Percentiles rank a stretch among this genome's conserved stretches.
These are phyloP conservation scores for Gonioctena quinquepunctata DNA, from an alignment of 1,140 invertebrate species.

Conservation along the genomic window DNA sequence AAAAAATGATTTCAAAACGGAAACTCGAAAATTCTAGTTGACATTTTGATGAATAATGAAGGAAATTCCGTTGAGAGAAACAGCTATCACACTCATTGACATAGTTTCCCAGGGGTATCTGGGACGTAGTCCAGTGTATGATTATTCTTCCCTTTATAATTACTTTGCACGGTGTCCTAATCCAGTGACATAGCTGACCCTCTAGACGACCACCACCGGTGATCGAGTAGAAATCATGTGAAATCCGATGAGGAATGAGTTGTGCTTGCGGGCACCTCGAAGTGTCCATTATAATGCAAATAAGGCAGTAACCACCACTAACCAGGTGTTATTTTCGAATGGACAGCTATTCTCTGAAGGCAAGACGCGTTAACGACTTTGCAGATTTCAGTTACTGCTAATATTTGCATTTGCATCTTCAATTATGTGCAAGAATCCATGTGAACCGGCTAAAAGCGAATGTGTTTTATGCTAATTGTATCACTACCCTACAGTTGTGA, in stretches of 20 bases:
- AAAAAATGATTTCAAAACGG: no score
- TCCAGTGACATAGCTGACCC: constrained; percentile 35
- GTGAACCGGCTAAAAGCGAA: constrained; percentile 18
- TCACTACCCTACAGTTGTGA: no score
- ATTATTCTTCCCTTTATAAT: constrained; percentile 39
- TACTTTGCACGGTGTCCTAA: constrained; percentile 26
- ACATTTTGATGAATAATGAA: no score
- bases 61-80: neutral
- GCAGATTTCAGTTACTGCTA: constrained; percentile 36
- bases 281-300: constrained; percentile 37
- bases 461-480: constrained; percentile 12
- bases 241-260: constrained; percentile 3
- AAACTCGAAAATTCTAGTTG: no score
- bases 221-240: neutral
- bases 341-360: constrained; percentile 41
- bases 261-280: constrained; percentile 15
- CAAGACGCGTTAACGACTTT: constrained; percentile 35
- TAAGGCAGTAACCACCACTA: constrained; percentile 35
- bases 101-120: constrained; percentile 24
- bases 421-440: constrained; percentile 31
- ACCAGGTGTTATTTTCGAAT: constrained; percentile 39
- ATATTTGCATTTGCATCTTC: constrained; percentile 36
- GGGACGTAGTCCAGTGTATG: constrained; percentile 13
- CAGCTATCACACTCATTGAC: neutral
- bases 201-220: constrained; percentile 16